A percentile compares a stretch with the other conserved stretches of the same genome.
These are phyloP conservation scores for Pomacea canaliculata DNA, from an alignment of 2,888 invertebrate genomes.

Conservation along the genomic window DNA sequence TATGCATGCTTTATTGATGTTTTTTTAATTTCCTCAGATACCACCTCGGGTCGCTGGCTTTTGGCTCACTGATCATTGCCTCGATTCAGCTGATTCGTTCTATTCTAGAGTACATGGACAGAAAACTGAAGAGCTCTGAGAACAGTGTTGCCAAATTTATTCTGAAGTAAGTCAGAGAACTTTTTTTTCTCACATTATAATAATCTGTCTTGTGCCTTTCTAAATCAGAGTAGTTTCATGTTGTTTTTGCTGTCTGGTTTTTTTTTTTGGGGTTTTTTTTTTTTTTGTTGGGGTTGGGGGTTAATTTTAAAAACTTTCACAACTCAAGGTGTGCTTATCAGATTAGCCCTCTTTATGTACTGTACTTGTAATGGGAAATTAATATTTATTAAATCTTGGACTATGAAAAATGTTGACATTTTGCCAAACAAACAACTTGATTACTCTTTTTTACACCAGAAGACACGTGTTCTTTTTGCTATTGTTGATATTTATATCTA, in stretches of 20 bases:
- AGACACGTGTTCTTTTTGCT: no score
- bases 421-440: no score
- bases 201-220: neutral
- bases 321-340: no score
- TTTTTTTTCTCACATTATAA: neutral
- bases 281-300: no score
- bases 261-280: neutral
- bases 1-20: no score
- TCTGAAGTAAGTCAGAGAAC: slow-evolving; percentile 58
- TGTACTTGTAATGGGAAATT: no score
- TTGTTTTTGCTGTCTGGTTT: neutral
- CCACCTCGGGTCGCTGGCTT: slow-evolving; percentile 90
- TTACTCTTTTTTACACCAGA: no score
- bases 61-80: slow-evolving; percentile 91
- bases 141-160: slow-evolving; percentile 71
- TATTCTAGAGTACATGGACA: slow-evolving; percentile 74
- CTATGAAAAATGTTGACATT: no score
- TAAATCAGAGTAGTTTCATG: no score
- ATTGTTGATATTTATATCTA: no score
- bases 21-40: slow-evolving; percentile 74
- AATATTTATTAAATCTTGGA: no score
- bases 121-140: slow-evolving; percentile 82
- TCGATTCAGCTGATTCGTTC: slow-evolving; percentile 79
- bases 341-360: no score
- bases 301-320: neutral